Evolutionary conservation across 35 echinoderm and acorn worm species (phyloP).

Genomic region (Apostichopus japonicus): DNA sequence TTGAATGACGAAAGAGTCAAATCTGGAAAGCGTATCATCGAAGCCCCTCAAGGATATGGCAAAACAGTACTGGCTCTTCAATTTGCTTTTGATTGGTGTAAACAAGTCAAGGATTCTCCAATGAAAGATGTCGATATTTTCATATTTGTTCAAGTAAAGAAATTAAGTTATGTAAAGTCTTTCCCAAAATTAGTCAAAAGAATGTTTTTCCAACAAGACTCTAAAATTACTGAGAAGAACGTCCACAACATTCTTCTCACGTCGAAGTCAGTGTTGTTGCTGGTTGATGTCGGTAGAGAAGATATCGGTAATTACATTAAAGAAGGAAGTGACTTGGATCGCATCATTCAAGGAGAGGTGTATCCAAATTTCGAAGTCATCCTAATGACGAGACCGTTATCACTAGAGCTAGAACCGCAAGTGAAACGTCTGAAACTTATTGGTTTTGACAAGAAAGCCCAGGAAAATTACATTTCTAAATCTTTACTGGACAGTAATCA

Average conservation of each 20-base stretch:
- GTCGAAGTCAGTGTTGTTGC: too few species aligned
- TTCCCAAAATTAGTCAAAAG: not conserved
- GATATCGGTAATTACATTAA: too few species aligned
- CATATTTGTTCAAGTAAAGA: not conserved
- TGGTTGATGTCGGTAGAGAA: too few species aligned
- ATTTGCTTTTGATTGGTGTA: not conserved
- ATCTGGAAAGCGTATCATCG: not conserved
- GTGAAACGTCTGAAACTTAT: not conserved
- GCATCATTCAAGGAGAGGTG: not conserved
- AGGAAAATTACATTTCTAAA: not conserved
- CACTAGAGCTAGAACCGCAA: not conserved
- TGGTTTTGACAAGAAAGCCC: constrained; percentile 6
- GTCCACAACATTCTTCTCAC: too few species aligned
- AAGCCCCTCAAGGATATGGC: not conserved
- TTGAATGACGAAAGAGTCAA: not conserved
- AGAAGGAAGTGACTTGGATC: too few species aligned
- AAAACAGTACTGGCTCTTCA: constrained; percentile 8
- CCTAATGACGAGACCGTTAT: constrained; percentile 4
- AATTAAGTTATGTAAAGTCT: not conserved
- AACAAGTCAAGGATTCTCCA: not conserved
- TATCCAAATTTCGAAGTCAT: constrained; percentile 3
- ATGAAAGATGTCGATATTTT: constrained; percentile 7
- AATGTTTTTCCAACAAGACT: too few species aligned
- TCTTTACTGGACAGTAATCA: not conserved
- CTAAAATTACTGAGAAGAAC: too few species aligned